phyloP scores from a whole-genome alignment of 1,140 invertebrate species.

The Conus betulinus region DNA sequence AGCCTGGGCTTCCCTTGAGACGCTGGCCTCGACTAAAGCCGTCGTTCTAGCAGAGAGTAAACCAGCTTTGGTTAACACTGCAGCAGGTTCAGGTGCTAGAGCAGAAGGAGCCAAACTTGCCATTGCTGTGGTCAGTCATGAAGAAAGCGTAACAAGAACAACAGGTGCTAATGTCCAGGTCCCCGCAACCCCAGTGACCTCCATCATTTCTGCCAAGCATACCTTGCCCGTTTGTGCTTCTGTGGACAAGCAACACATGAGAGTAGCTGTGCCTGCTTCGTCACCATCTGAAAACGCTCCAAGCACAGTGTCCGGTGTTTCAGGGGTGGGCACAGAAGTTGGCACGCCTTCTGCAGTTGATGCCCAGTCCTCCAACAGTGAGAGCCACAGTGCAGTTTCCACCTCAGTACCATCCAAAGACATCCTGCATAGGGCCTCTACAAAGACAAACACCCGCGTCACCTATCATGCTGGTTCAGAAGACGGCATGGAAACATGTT shows the following conservation, averaged over 20 bases:
- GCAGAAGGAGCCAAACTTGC: not conserved
- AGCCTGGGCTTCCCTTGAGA: not conserved
- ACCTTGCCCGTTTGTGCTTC: not conserved
- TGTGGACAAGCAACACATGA: not conserved
- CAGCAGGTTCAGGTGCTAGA: not conserved
- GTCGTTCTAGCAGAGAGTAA: not conserved
- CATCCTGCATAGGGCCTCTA: not conserved
- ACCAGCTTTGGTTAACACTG: not conserved
- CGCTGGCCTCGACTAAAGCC: not conserved
- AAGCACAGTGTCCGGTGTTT: not conserved
- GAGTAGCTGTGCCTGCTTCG: not conserved
- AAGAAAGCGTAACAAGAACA: not conserved
- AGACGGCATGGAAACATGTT: not conserved
- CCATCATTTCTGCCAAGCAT: constrained; percentile 8
- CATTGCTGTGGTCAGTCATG: not conserved
- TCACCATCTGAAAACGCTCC: not conserved
- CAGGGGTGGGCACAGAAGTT: not conserved
- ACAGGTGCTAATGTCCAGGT: not conserved
- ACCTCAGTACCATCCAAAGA: not conserved
- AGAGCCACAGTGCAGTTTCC: not conserved
- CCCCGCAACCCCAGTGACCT: not conserved
- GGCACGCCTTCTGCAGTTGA: not conserved
- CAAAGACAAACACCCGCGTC: not conserved
- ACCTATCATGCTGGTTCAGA: not conserved
- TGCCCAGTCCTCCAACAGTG: not conserved